Base-by-base conservation (phyloP, 2,797 vertebrate genomes). In the Anguilla pacifica region DNA sequence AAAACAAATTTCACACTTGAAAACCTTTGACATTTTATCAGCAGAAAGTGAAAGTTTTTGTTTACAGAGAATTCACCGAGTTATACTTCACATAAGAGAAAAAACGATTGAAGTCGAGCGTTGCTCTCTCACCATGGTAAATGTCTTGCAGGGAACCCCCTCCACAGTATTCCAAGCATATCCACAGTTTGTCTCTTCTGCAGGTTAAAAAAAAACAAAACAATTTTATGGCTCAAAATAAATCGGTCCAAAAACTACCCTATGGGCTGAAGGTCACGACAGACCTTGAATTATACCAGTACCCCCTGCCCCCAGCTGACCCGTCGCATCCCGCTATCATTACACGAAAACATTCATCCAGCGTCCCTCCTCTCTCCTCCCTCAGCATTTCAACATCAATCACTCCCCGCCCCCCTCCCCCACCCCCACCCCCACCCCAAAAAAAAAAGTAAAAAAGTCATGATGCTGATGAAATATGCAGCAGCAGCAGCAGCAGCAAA, bases 151-250 rank as follows among this genome's bases (percentile, higher is more conserved):
- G 93, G 89, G 97, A 97, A 51, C 97, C 97, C 91, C 97, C 97
- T 90, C 97, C 97, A 93, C 97, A 97, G 91, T 97, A 97, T 88
- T 97, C 97, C 97, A 97, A 97, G 93, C 96, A 97, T 91, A 97
- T 97, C 97, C 97, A 97, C 72, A 97, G 95, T 90, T 97, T 97
- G 95, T 97, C 97, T 92, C 97, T 94, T 92, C 97, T 97, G 91
- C 86, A 94, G 64, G 84, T 90, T 89, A 81, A 85, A 90, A n/a
- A 83, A 87, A 70, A 84, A 89, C 89, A 85, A 67, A 67, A 9
- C 22, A 67, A 28, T 10, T 86, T 86, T 90, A 91, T 86, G 87
- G 74, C 6, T 31, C 86, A 86, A 67, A 67, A 67, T 67, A 67
- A 57, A 57, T 17, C 55, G 15, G 64, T 6, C 64, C 89, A 5